Base-by-base conservation (phyloP, 2,797 vertebrate genomes). In the Thaleichthys pacificus region DNA sequence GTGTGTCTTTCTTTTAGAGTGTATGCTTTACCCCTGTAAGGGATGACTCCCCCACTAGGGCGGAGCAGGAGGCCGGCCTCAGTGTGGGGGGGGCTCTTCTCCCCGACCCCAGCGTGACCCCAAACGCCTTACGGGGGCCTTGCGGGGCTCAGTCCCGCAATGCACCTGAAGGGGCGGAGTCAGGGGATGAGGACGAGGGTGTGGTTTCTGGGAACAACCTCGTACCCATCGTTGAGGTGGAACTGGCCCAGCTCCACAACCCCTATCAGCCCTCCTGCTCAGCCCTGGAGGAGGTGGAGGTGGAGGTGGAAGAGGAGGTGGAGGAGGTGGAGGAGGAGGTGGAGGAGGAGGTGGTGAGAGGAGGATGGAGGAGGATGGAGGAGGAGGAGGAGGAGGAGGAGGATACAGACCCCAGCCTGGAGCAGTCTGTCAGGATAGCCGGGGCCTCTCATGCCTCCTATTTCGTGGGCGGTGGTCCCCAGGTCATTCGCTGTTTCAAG, bases 401-500 rank as follows among this genome's bases (percentile, higher is more conserved):
- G 30, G 11, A 14, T 8, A 21, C 81, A 2, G 54, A 60, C 79
- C 63, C 81, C 0, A 77, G 70, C 69, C 73, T 17, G 1, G 66
- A 82, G 73, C 11, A 22, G 72, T 84, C 82, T 32, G 79, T 77
- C 69, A 79, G 61, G 76, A 79, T 83, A 79, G 72, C 68, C 30
- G 89, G 83, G 83, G 81, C 75, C 68, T 88, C 83, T 26, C 81
- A 80, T 3, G 87, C 86, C 84, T 85, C 84, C 68, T 86, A 73
- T 89, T 87, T 87, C 80, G 82, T 78, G 81, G 87, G 87, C 30
- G 71, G 82, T 51, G 87, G 81, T 79, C 89, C 88, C 15, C 81
- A 77, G 81, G 88, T 91, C 86, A 81, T 88, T 76, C 87, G 84
- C 77, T 88, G 90, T 82, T 91, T 84, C 80, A 88, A 93, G 92